Evolutionary conservation across 2,888 invertebrate species (phyloP).

Genomic region (Myathropa florea): DNA sequence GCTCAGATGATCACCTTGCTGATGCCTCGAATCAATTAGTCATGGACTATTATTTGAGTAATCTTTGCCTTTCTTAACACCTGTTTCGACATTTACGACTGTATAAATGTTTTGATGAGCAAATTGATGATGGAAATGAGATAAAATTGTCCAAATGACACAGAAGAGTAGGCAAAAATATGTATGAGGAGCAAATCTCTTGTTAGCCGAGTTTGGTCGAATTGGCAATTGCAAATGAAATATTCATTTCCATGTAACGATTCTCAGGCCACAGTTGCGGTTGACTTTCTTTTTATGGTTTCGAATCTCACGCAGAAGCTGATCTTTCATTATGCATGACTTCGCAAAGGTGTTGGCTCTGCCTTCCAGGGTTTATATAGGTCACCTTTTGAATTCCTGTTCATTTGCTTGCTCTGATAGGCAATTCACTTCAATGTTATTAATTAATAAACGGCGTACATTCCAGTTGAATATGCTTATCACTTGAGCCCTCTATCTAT

Average conservation of each 20-base stretch:
- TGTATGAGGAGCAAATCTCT: background rate
- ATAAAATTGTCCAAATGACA: constrained; percentile 10
- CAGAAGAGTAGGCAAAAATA: background rate
- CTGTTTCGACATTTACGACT: background rate
- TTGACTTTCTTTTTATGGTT: constrained; percentile 28
- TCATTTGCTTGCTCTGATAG: constrained; percentile 18
- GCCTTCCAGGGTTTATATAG: constrained; percentile 10
- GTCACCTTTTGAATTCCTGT: background rate
- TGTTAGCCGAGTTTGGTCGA: background rate
- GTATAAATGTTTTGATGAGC: constrained; percentile 11
- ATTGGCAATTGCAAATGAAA: constrained; percentile 12
- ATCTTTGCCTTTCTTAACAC: constrained; percentile 16
- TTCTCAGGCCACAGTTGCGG: background rate
- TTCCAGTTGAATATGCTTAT: constrained; percentile 22
- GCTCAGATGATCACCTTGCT: background rate
- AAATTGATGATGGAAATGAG: constrained; percentile 13
- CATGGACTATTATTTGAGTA: constrained; percentile 32
- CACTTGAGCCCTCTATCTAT: constrained; percentile 1
- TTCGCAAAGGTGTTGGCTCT: constrained; percentile 15
- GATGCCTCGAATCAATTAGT: constrained; percentile 41
- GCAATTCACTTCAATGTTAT: background rate
- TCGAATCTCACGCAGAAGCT: constrained; percentile 2
- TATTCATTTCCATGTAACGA: constrained; percentile 16
- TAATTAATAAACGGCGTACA: constrained; percentile 24
- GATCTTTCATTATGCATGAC: constrained; percentile 6